Conservation (phyloP, 1,140 invertebrate genomes). For the Vanessa atalanta region DNA sequence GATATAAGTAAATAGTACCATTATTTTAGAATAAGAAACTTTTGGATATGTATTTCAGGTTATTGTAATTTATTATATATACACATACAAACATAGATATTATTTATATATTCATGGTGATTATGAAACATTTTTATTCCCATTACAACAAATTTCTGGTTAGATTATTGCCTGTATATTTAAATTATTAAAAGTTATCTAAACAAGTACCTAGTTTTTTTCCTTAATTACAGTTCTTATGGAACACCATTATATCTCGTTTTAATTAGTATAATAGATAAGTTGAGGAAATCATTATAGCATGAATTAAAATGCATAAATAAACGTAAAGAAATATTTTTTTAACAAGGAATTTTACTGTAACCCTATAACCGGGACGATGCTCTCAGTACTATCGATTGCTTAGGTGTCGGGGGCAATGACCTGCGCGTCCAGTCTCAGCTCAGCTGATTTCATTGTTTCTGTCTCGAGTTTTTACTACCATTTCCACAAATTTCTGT, state of each 20-base stretch:
- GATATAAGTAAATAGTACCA: constrained; percentile 9
- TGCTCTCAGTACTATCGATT: constrained; percentile 55
- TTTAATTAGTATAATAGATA: too few relatives aligned
- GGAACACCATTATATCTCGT: too few relatives aligned
- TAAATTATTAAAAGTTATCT: too few relatives aligned
- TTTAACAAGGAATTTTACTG: constrained; percentile 7
- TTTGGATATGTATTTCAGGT: not conserved
- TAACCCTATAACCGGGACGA: constrained; percentile 33
- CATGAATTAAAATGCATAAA: too few relatives aligned
- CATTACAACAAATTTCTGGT: not conserved
- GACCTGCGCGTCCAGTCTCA: constrained; percentile 46
- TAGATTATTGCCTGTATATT: not conserved
- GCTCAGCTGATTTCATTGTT: constrained; percentile 44
- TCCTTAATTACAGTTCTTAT: too few relatives aligned
- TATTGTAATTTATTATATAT: not conserved
- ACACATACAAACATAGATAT: not conserved
- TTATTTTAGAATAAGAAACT: not conserved
- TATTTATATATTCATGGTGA: too few relatives aligned
- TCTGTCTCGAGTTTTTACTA: constrained; percentile 9
- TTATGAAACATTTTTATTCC: not conserved
- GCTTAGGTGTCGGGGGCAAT: constrained; percentile 52
- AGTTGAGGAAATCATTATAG: too few relatives aligned
- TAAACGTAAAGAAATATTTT: not conserved
- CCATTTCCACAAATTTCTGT: not conserved
- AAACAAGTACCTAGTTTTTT: too few relatives aligned